These are phyloP conservation scores for Campoplex capitator DNA, from an alignment of 2,888 invertebrate genomes.

Conservation along the genomic window DNA sequence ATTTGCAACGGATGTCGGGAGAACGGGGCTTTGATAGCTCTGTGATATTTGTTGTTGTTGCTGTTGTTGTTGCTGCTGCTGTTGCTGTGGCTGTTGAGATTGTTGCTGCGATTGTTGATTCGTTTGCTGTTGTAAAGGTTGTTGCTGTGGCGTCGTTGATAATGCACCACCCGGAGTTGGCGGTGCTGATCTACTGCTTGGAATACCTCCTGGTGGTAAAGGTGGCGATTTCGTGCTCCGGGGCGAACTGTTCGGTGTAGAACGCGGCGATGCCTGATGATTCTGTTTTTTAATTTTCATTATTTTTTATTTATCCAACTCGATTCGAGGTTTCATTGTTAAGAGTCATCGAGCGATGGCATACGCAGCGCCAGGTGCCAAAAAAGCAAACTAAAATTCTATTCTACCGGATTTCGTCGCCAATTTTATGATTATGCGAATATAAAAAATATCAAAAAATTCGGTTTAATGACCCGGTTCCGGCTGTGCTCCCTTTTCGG, in stretches of 20 bases:
- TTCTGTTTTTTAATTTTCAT: slow-evolving; percentile 86
- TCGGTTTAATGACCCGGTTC: too few relatives aligned
- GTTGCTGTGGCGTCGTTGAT: slow-evolving; percentile 78
- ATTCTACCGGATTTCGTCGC: too few relatives aligned
- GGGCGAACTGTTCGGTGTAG: slow-evolving; percentile 95
- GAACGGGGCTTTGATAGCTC: slow-evolving; percentile 81
- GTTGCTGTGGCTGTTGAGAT: slow-evolving; percentile 76
- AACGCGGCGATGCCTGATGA: slow-evolving; percentile 93
- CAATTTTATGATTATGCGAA: too few relatives aligned
- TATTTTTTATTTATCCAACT: too few relatives aligned
- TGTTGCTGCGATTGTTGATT: slow-evolving; percentile 79
- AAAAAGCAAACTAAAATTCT: too few relatives aligned
- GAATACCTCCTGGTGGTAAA: slow-evolving; percentile 87
- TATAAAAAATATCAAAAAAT: too few relatives aligned
- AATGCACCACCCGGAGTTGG: slow-evolving; percentile 85
- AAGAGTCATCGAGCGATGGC: too few relatives aligned
- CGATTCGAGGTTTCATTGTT: too few relatives aligned
- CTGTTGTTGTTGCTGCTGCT: slow-evolving; percentile 72
- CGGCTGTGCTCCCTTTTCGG: too few relatives aligned
- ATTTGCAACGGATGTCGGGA: slow-evolving; percentile 78
- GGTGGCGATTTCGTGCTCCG: slow-evolving; percentile 95
- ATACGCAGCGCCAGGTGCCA: too few relatives aligned
- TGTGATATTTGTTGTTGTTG: slow-evolving; percentile 79
- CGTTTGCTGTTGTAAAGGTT: slow-evolving; percentile 77
- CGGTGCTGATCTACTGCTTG: slow-evolving; percentile 85